Evolutionary conservation across 2,113 vertebrate species (phyloP).

Genomic region (Oxyura jamaicensis): DNA sequence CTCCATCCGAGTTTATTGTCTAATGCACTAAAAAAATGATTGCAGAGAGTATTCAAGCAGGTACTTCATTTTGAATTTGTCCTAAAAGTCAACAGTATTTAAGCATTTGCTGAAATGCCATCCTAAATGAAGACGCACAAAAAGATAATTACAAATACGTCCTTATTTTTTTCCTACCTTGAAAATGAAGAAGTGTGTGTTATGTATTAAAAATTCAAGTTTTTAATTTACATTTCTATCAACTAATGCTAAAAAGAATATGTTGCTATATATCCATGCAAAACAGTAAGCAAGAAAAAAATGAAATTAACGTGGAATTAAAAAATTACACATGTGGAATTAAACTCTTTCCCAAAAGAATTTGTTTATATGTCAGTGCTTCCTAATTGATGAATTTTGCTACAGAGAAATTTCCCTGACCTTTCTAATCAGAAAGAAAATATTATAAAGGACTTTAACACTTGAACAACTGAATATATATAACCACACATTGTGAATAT

Average conservation of each 20-base stretch:
- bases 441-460: not conserved
- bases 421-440: not conserved
- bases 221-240: not conserved
- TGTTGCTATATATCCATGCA: not conserved
- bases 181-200: not conserved
- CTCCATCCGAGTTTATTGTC: not conserved
- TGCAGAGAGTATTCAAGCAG: not conserved
- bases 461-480: not conserved
- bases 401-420: not conserved
- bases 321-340: not conserved
- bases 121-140: not conserved
- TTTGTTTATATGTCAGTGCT: not conserved
- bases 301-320: not conserved
- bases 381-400: not conserved
- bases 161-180: not conserved
- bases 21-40: not conserved
- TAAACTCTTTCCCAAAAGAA: not conserved
- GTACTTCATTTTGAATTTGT: not conserved
- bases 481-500: not conserved
- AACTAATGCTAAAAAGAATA: not conserved
- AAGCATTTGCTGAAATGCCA: constrained; percentile 5
- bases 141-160: not conserved
- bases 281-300: not conserved
- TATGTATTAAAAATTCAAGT: not conserved
- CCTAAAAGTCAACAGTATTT: not conserved